These are phyloP conservation scores for Lutjanus campechanus DNA, from an alignment of 2,797 vertebrate species.

Conservation along the genomic window DNA sequence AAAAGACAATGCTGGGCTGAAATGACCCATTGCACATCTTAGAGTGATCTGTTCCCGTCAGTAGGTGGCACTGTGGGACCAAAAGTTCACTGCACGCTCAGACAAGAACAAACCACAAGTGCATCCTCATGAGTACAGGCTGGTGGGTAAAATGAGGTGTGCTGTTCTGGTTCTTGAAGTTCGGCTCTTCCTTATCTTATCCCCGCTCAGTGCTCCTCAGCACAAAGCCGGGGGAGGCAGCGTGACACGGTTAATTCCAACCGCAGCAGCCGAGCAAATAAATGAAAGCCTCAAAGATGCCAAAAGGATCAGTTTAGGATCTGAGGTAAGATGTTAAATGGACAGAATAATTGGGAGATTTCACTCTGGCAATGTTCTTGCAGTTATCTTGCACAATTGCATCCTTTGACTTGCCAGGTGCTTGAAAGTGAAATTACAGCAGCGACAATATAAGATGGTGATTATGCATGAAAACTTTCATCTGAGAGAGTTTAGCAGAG, in stretches of 20 bases:
- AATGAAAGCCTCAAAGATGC: conserved; percentile 26
- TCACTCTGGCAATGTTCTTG: conserved; percentile 30
- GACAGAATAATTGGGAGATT: conserved; percentile 56
- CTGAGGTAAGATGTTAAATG: conserved; percentile 61
- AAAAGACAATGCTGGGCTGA: neutral
- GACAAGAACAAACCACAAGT: conserved; percentile 12
- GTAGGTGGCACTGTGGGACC: conserved; percentile 81
- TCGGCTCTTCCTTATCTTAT: neutral
- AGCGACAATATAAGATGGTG: neutral
- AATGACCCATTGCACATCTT: neutral
- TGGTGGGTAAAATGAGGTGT: conserved; percentile 23
- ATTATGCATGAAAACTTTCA: conserved; percentile 24
- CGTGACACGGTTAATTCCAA: neutral
- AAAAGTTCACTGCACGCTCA: conserved; percentile 20
- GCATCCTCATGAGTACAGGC: conserved; percentile 21
- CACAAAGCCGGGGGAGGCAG: conserved; percentile 8
- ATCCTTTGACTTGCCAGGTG: conserved; percentile 38
- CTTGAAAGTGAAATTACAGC: conserved; percentile 46
- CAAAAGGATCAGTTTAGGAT: conserved; percentile 50
- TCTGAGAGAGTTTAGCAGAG: neutral
- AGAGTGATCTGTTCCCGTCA: conserved; percentile 25
- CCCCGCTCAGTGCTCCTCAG: conserved; percentile 7
- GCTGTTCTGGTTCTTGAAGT: conserved; percentile 28
- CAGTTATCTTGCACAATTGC: conserved; percentile 38
- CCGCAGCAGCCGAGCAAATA: conserved; percentile 27